phyloP scores from a whole-genome alignment of 2,113 vertebrate genomes.

The Marcusenius ussheri region DNA sequence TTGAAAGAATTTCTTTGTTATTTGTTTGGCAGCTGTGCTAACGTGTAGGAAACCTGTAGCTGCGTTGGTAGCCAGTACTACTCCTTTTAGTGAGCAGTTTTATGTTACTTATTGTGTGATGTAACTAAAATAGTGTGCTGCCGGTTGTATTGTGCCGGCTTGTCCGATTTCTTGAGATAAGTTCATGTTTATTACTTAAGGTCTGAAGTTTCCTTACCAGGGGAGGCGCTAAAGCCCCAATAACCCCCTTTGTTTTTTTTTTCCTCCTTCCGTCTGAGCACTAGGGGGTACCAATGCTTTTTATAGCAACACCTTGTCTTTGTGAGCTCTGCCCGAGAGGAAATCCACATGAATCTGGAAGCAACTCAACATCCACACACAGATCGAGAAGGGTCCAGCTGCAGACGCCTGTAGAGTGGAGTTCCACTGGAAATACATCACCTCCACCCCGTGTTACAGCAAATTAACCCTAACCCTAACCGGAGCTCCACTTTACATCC shows the following conservation, averaged over 20 bases:
- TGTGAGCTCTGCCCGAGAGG: not conserved
- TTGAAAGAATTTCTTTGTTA: not conserved
- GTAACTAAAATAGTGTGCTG: not conserved
- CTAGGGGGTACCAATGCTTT: not conserved
- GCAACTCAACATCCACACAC: not conserved
- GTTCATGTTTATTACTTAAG: not conserved
- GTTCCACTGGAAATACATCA: too few relatives aligned
- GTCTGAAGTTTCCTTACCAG: not conserved
- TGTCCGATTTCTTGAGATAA: not conserved
- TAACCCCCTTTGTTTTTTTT: not conserved
- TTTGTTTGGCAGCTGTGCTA: not conserved
- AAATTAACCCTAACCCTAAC: too few relatives aligned
- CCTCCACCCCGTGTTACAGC: too few relatives aligned
- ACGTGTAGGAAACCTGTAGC: not conserved
- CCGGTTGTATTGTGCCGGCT: not conserved
- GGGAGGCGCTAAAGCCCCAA: not conserved
- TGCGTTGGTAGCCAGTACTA: not conserved
- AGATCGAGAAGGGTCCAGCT: not conserved
- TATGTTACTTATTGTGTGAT: not conserved
- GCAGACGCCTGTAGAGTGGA: too few relatives aligned
- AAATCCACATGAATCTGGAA: not conserved
- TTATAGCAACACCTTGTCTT: not conserved
- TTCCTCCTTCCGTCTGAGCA: not conserved
- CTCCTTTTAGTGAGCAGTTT: not conserved
- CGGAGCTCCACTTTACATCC: too few relatives aligned